A percentile compares a stretch with the other conserved stretches of the same genome.
Evolutionary conservation across 2,797 vertebrate genomes (phyloP).

Genomic region (Rousettus madagascariensis): DNA sequence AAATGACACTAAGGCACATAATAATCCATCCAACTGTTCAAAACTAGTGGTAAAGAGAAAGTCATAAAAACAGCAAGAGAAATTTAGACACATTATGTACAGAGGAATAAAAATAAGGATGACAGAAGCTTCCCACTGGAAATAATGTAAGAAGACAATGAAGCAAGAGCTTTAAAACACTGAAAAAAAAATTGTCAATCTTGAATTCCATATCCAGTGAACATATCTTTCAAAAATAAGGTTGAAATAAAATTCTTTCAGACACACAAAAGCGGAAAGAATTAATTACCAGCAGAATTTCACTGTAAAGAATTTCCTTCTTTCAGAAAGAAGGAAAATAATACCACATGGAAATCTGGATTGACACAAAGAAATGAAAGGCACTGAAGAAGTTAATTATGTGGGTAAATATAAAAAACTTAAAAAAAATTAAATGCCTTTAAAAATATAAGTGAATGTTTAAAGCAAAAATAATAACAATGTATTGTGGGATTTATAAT

Average conservation of each 20-base stretch:
- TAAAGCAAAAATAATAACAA: neutral
- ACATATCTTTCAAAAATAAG: constrained; percentile 11
- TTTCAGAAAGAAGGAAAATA: constrained; percentile 29
- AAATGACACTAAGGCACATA: neutral
- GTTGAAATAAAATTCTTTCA: neutral
- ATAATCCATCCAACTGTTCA: neutral
- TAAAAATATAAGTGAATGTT: neutral
- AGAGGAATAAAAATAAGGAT: neutral
- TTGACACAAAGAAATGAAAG: neutral
- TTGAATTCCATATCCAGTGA: constrained; percentile 27
- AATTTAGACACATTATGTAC: neutral
- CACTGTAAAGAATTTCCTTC: no score
- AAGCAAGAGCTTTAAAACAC: neutral
- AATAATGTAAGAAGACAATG: neutral
- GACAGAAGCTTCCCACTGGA: neutral
- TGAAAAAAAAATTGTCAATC: neutral
- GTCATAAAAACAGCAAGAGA: neutral
- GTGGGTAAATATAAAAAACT: neutral
- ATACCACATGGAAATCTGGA: neutral
- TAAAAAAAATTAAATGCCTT: neutral
- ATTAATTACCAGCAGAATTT: neutral
- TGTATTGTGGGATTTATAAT: neutral
- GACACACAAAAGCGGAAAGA: neutral
- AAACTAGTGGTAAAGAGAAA: neutral
- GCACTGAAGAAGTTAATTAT: neutral